Evolutionary conservation across 1,140 invertebrate species (phyloP).

Genomic region (Drosophila suzukii): DNA sequence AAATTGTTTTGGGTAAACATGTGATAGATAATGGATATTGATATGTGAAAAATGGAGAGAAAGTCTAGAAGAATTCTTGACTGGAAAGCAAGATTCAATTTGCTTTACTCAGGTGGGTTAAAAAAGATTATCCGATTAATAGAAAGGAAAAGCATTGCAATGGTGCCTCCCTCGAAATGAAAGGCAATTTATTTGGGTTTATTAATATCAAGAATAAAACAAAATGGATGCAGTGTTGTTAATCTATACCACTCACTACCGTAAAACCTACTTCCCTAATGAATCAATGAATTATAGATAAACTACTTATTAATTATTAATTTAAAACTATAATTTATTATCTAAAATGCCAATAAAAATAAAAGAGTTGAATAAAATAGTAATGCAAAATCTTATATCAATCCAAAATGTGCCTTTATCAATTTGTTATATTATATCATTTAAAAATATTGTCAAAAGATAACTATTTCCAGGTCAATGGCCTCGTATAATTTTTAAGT

Average conservation of each 20-base stretch:
- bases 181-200: not conserved
- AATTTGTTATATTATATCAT: too few species aligned
- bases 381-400: too few species aligned
- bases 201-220: not conserved
- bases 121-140: slow-evolving; percentile 16
- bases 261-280: too few species aligned
- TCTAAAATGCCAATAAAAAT: too few species aligned
- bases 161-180: not conserved
- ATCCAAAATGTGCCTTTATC: too few species aligned
- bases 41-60: slow-evolving; percentile 43
- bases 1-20: slow-evolving; percentile 29
- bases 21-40: slow-evolving; percentile 43
- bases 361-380: too few species aligned
- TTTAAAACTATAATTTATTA: too few species aligned
- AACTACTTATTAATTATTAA: too few species aligned
- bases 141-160: slow-evolving; percentile 31
- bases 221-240: too few species aligned
- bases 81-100: slow-evolving; percentile 26
- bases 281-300: too few species aligned
- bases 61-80: slow-evolving; percentile 39
- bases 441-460: too few species aligned
- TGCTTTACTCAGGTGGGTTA: slow-evolving; percentile 1
- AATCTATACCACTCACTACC: too few species aligned
- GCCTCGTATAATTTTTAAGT: not conserved
- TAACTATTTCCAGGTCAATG: not conserved